Conservation (phyloP, 2,113 vertebrate species). For the Pachycephala philippinensis region DNA sequence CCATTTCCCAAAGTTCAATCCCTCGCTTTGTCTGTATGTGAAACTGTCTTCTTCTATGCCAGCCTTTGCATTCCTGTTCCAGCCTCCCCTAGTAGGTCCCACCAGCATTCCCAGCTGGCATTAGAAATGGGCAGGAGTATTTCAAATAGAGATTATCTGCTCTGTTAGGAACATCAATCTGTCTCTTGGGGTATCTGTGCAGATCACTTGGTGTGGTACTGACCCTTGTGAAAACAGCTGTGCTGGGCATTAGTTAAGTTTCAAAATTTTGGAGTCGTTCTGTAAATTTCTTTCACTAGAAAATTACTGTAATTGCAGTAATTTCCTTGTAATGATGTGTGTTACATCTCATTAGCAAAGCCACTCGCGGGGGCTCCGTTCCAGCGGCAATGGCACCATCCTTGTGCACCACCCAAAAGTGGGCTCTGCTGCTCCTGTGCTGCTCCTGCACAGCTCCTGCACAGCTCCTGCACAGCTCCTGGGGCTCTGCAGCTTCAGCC, state of each 20-base stretch:
- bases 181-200: rapidly evolving
- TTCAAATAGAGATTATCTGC: not conserved
- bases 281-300: not conserved
- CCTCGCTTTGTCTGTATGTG: not conserved
- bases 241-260: not conserved
- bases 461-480: not conserved
- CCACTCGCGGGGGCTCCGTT: not conserved
- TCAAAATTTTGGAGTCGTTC: not conserved
- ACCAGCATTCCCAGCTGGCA: not conserved
- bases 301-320: not conserved
- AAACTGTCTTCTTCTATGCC: not conserved
- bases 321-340: not conserved
- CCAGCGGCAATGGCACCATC: rapidly evolving
- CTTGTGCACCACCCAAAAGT: not conserved
- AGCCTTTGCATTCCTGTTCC: not conserved
- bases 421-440: not conserved
- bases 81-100: not conserved
- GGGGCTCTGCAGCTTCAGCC: not conserved
- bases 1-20: not conserved
- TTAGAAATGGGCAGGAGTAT: not conserved
- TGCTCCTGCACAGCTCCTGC: not conserved
- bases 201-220: not conserved
- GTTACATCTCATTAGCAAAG: not conserved
- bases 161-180: not conserved
- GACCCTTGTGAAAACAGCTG: not conserved